Evolutionary conservation across 2,113 vertebrate species (phyloP).

Genomic region (Raja brachyura): DNA sequence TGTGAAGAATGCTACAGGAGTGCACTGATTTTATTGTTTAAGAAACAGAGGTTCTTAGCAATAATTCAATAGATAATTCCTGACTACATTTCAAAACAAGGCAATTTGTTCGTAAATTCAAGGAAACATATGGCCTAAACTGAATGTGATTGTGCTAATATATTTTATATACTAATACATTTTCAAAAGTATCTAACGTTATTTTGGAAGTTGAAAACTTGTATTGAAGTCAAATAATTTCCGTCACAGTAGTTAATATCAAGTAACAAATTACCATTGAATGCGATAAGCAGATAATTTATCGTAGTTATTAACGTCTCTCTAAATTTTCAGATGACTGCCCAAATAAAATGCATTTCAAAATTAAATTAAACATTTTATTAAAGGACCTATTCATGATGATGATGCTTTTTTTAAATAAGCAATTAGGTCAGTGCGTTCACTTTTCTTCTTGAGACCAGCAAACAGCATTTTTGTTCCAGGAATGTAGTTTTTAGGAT

Average conservation of each 20-base stretch:
- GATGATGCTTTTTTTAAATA: constrained; percentile 73
- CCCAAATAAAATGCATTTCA: constrained; percentile 18
- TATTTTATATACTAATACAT: background rate
- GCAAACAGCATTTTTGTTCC: constrained; percentile 78
- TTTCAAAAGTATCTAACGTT: background rate
- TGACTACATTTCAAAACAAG: background rate
- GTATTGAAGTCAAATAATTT: background rate
- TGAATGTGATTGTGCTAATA: background rate
- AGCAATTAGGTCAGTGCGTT: constrained; percentile 65
- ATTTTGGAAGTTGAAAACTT: background rate
- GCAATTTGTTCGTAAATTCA: background rate
- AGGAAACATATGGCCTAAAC: constrained; percentile 6
- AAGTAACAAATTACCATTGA: constrained; percentile 20
- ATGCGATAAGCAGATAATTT: background rate
- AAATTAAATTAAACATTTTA: constrained; percentile 43
- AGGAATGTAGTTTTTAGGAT: constrained; percentile 80
- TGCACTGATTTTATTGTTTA: background rate
- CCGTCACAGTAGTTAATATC: background rate
- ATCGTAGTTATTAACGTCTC: background rate
- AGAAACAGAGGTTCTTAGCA: background rate
- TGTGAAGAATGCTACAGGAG: background rate
- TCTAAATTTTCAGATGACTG: background rate
- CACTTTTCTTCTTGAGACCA: constrained; percentile 77
- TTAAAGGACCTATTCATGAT: constrained; percentile 43
- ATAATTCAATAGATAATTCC: background rate